Evolutionary conservation across 1,140 invertebrate genomes (phyloP).

Genomic region (Drosophila rhopaloa): DNA sequence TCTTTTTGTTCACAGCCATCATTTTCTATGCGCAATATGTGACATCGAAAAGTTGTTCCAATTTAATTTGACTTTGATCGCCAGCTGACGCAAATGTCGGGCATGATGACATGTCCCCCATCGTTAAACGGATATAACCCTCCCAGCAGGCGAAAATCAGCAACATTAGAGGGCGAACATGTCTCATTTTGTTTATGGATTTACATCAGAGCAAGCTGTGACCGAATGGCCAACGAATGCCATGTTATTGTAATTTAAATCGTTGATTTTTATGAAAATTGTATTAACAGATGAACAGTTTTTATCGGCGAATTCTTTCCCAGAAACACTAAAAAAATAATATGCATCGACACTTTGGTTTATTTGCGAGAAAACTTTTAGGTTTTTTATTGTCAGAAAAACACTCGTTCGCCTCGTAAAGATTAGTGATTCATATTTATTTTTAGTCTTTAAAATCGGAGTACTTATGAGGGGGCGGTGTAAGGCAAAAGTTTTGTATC

Average conservation of each 20-base stretch:
- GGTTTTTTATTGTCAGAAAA: slow-evolving; percentile 33
- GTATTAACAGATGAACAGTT: slow-evolving; percentile 65
- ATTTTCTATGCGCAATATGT: slow-evolving; percentile 24
- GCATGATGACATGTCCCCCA: slow-evolving; percentile 59
- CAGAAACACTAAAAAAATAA: slow-evolving; percentile 21
- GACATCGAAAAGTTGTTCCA: slow-evolving; percentile 66
- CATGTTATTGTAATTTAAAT: slow-evolving; percentile 66
- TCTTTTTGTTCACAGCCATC: slow-evolving; percentile 14
- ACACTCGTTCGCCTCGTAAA: slow-evolving; percentile 29
- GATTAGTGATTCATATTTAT: slow-evolving; percentile 43
- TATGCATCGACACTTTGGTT: slow-evolving; percentile 48
- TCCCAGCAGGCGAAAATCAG: slow-evolving; percentile 44
- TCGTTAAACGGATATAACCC: slow-evolving; percentile 22
- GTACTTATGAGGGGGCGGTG: slow-evolving; percentile 40
- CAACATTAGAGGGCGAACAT: slow-evolving; percentile 56
- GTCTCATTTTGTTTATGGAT: slow-evolving; percentile 74
- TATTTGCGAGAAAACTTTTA: slow-evolving; percentile 39
- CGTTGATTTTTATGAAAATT: slow-evolving; percentile 63
- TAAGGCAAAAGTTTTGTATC: slow-evolving; percentile 49
- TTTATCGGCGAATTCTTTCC: slow-evolving; percentile 21
- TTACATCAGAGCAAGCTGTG: slow-evolving; percentile 72
- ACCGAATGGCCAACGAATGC: slow-evolving; percentile 31
- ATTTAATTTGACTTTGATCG: slow-evolving; percentile 83
- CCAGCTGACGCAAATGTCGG: slow-evolving; percentile 72
- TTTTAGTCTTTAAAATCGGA: slow-evolving; percentile 64